phyloP scores from a whole-genome alignment of 2,797 vertebrate species.

The Leuciscus waleckii region DNA sequence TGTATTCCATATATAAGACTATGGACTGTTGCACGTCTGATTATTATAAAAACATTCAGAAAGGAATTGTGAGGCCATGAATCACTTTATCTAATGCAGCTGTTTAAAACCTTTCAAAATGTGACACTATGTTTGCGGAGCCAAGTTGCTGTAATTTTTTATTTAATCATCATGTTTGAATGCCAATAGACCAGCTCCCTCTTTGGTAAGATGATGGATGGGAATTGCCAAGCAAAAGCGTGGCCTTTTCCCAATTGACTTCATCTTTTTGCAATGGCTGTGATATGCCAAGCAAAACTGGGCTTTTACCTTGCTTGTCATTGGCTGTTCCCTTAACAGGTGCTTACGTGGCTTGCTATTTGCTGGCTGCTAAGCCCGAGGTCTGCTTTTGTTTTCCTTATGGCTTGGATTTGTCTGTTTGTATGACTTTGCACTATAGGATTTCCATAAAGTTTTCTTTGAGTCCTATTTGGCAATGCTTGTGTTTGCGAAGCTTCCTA shows the following conservation, averaged over 20 bases:
- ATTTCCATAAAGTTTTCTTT: constrained; percentile 47
- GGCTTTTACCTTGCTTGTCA: constrained; percentile 33
- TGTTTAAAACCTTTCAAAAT: constrained; percentile 41
- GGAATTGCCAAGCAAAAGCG: constrained; percentile 44
- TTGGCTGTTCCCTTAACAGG: constrained; percentile 1
- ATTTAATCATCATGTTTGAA: constrained; percentile 25
- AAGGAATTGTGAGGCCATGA: constrained; percentile 36
- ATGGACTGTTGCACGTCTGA: constrained; percentile 39
- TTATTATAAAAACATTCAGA: constrained; percentile 55
- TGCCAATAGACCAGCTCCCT: constrained; percentile 41
- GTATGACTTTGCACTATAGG: constrained; percentile 32
- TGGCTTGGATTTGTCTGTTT: constrained; percentile 40
- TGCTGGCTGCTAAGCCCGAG: constrained; percentile 5
- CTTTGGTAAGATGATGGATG: constrained; percentile 55
- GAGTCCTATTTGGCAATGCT: constrained; percentile 44
- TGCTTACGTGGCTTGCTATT: background rate
- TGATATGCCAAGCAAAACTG: constrained; percentile 35
- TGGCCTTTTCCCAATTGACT: constrained; percentile 48
- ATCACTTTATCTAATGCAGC: constrained; percentile 44
- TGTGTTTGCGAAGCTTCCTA: constrained; percentile 33
- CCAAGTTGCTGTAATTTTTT: constrained; percentile 40
- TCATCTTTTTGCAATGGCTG: constrained; percentile 18
- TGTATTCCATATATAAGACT: constrained; percentile 34
- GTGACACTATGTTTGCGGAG: constrained; percentile 26
- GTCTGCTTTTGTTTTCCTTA: background rate